A percentile compares a stretch with the other conserved stretches of the same genome.
Evolutionary conservation across 2,797 vertebrate genomes (phyloP).

Genomic region (Acanthurus lineatus): DNA sequence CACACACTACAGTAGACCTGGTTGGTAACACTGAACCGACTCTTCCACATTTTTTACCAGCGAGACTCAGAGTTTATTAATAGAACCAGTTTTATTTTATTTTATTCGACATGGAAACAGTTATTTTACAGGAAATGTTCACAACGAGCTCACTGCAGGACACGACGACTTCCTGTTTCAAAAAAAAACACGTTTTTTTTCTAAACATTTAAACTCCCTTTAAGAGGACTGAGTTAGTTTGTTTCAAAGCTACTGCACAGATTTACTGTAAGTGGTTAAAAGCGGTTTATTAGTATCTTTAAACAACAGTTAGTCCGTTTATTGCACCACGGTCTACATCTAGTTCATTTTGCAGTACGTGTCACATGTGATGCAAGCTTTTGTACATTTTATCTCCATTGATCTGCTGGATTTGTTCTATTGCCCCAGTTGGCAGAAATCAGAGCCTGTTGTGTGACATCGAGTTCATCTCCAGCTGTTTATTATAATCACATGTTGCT

Average conservation of each 20-base stretch:
- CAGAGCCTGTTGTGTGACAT: background rate
- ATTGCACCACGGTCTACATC: slow-evolving; percentile 5
- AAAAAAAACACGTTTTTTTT: slow-evolving; percentile 24
- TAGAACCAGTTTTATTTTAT: background rate
- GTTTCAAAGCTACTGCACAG: slow-evolving; percentile 26
- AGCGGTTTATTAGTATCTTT: slow-evolving; percentile 22
- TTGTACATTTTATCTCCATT: background rate
- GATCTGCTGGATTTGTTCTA: no score
- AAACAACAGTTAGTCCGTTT: background rate
- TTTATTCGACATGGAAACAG: slow-evolving; percentile 25
- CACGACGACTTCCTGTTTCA: slow-evolving; percentile 8
- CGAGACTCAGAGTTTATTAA: slow-evolving; percentile 10
- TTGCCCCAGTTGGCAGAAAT: no score
- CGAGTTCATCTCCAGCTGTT: background rate
- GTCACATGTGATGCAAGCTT: slow-evolving; percentile 8
- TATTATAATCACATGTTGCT: background rate
- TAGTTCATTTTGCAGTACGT: slow-evolving; percentile 1
- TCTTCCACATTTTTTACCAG: slow-evolving; percentile 14
- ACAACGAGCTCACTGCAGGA: slow-evolving; percentile 37
- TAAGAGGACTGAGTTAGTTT: background rate
- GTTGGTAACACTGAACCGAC: slow-evolving; percentile 1
- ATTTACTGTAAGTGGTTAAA: slow-evolving; percentile 23
- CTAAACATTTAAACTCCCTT: slow-evolving; percentile 39
- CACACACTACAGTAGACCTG: slow-evolving; percentile 6
- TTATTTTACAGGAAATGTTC: slow-evolving; percentile 24